Evolutionary conservation across 2,888 invertebrate genomes (phyloP), one percentile per base, ranked within the genome.

Genomic region (Silvanus unidentatus): DNA sequence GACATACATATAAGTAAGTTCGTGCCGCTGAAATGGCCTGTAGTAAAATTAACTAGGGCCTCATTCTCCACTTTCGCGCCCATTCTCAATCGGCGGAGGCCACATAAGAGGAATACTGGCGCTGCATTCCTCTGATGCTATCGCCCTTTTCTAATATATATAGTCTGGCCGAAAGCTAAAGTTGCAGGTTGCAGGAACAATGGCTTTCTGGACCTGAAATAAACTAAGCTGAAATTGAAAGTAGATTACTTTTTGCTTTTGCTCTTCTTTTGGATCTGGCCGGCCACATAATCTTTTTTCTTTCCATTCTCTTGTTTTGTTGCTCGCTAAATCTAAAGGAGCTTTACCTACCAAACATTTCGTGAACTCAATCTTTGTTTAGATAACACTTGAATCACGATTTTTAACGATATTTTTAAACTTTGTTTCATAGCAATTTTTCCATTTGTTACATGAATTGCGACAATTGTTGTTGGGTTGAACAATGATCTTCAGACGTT

Each of bases 111-210:
- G 10, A 37, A 11, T 11, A 37, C 37, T 37, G 37, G 37, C 37
- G 37, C 37, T 37, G 37, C 37, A 37, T 37, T 37, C 37, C 12
- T 37, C 15, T 37, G 37, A 37, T 37, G 37, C 37, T 37, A 37
- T 37, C 37, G 37, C 37, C 37, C 37, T 37, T 32, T 12, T 37
- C 37, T 37, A 37, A 37, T 15, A 37, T 35, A 35, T 37, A 37
- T 37, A 6, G 37, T 37, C 37, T 37, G 37, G 37, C 37, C 37
- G 14, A 37, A 37, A 37, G 37, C 37, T 16, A 37, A 13, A 22
- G 22, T 22, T 22, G 22, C 22, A 22, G 22, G n/a, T 37, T 37
- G 37, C 37, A 37, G 37, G 37, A 37, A 37, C 37, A 37, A 37
- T 11, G 37, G 37, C 9, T 37, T 12, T 12, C 11, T n/a, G 16